phyloP scores from a whole-genome alignment of 2,113 vertebrate genomes.

The Charadrius vociferus region DNA sequence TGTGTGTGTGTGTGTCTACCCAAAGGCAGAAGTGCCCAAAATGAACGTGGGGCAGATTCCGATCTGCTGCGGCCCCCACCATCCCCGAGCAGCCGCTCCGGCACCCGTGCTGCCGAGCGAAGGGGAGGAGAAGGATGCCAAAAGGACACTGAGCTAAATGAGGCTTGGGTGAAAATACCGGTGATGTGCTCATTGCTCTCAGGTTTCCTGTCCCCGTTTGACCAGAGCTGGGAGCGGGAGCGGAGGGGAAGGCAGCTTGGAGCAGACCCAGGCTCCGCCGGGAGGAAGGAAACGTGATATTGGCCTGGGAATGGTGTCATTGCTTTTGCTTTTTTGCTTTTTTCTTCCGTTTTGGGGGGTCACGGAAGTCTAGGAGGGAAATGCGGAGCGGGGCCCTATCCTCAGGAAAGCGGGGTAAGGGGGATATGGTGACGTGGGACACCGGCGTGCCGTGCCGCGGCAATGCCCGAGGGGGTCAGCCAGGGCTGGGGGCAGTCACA shows the following conservation, averaged over 20 bases:
- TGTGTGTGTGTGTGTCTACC: not conserved
- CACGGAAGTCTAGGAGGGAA: not conserved
- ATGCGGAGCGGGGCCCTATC: accelerated
- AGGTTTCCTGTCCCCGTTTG: slow-evolving; percentile 52
- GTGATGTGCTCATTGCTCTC: slow-evolving; percentile 15
- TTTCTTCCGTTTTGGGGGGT: not conserved
- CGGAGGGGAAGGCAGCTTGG: not conserved
- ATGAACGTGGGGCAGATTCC: not conserved
- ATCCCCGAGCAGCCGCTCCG: accelerated
- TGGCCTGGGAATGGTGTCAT: not conserved
- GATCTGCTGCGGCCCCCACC: not conserved
- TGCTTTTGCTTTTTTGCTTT: not conserved
- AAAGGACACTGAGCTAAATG: not conserved
- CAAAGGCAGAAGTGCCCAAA: not conserved
- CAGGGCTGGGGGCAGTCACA: not conserved
- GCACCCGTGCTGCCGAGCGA: accelerated
- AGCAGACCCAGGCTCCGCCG: slow-evolving; percentile 7
- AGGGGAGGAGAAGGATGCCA: not conserved
- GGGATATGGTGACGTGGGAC: not conserved
- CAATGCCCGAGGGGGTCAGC: not conserved
- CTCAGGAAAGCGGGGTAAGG: accelerated
- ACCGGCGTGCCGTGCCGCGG: accelerated
- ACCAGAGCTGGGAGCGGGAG: not conserved
- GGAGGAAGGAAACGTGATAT: slow-evolving; percentile 43
- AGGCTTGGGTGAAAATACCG: not conserved